These are phyloP conservation scores for Drosophila mimetica DNA, from an alignment of 2,888 invertebrate genomes.

Conservation along the genomic window DNA sequence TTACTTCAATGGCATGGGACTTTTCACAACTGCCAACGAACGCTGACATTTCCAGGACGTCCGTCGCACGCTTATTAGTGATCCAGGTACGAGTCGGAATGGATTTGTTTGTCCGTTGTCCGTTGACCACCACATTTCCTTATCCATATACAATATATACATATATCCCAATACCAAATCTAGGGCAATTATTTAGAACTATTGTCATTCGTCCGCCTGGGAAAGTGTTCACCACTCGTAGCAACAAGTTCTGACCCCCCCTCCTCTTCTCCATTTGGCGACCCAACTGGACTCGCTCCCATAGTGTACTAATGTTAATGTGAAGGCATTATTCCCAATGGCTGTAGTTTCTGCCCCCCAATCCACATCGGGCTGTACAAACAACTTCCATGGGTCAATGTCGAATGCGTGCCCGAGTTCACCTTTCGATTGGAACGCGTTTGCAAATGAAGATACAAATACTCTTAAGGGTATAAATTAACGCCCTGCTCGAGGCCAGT, in stretches of 20 bases:
- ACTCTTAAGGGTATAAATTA: constrained; percentile 42
- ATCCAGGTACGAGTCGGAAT: constrained; percentile 33
- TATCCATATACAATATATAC: background rate
- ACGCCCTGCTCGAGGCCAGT: constrained; percentile 30
- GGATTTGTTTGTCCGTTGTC: constrained; percentile 34
- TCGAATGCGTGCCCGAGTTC: constrained; percentile 34
- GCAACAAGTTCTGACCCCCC: constrained; percentile 32
- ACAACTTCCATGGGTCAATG: constrained; percentile 30
- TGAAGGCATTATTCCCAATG: constrained; percentile 16
- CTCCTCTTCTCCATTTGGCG: too few relatives aligned
- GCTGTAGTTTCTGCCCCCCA: background rate
- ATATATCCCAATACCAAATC: constrained; percentile 44
- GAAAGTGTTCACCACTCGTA: constrained; percentile 22
- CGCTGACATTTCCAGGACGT: constrained; percentile 37
- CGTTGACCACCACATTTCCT: constrained; percentile 4
- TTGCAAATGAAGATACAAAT: constrained; percentile 71
- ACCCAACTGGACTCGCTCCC: constrained; percentile 25
- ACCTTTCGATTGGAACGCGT: constrained; percentile 28
- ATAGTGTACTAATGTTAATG: constrained; percentile 36
- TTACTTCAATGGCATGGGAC: constrained; percentile 71
- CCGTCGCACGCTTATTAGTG: constrained; percentile 28
- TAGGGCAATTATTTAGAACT: constrained; percentile 42
- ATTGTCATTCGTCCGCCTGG: constrained; percentile 26
- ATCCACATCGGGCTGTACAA: constrained; percentile 10
- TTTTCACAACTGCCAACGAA: constrained; percentile 72